Evolutionary conservation across 1,140 invertebrate species (phyloP).

Genomic region (Lordiphosa mommai): DNA sequence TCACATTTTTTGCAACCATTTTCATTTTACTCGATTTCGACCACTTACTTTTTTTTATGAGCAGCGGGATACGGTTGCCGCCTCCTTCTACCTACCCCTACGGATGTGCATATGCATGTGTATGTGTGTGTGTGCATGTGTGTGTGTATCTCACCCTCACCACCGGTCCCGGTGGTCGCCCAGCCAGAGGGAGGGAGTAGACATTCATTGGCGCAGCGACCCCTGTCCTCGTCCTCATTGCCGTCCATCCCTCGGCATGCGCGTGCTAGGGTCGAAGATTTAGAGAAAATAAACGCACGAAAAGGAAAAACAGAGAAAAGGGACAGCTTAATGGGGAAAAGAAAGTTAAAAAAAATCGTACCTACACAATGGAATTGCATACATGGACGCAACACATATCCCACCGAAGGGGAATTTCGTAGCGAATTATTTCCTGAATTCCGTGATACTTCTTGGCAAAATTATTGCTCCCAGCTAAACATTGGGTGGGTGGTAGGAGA

Average conservation of each 20-base stretch:
- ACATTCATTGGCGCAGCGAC: conserved; percentile 24
- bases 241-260: conserved; percentile 26
- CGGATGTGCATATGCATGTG: conserved; percentile 13
- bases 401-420: no score
- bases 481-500: no score
- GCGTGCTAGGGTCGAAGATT: conserved; percentile 22
- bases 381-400: conserved; percentile 2
- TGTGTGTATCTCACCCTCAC: conserved; percentile 6
- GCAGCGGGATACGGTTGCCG: conserved; percentile 23
- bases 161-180: conserved; percentile 5
- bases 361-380: conserved; percentile 14
- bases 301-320: conserved; percentile 7
- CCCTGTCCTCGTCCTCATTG: conserved; percentile 6
- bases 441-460: no score
- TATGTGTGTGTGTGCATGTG: conserved; percentile 1
- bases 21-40: conserved; percentile 33
- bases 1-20: conserved; percentile 54
- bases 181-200: conserved; percentile 3
- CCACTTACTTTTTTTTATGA: conserved; percentile 19
- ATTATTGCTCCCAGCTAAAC: no score
- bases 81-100: conserved; percentile 42
- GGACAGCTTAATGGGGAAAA: conserved; percentile 15
- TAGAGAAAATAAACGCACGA: conserved; percentile 1
- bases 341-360: conserved; percentile 15
- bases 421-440: no score